Percentiles rank a stretch among this genome's conserved stretches.
Evolutionary conservation across 2,113 vertebrate genomes (phyloP).

Genomic region (Galbula dea): DNA sequence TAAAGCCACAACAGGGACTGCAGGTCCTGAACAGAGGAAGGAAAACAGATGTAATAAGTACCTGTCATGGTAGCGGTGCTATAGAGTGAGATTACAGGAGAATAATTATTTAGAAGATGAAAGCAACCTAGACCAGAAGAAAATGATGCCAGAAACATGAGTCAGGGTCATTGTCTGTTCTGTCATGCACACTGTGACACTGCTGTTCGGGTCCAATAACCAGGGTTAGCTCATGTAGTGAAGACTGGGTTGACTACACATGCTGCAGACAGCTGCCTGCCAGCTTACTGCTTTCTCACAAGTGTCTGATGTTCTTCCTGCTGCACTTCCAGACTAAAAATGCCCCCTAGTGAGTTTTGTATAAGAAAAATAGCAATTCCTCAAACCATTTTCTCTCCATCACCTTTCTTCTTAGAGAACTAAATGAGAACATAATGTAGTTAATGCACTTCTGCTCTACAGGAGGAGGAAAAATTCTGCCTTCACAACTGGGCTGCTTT

Average conservation of each 20-base stretch:
- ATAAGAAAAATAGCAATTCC: accelerated
- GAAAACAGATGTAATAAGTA: slow-evolving; percentile 3
- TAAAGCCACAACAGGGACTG: not conserved
- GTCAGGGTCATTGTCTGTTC: not conserved
- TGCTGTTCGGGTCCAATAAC: not conserved
- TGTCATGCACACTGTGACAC: not conserved
- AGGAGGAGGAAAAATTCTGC: not conserved
- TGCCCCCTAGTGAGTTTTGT: not conserved
- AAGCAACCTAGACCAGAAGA: not conserved
- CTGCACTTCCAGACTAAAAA: not conserved
- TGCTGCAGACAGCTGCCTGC: not conserved
- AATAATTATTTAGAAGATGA: not conserved
- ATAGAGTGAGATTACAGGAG: not conserved
- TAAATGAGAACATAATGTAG: not conserved
- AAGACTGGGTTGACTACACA: not conserved
- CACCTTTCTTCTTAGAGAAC: not conserved
- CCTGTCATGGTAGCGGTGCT: not conserved
- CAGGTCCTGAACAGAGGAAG: not conserved
- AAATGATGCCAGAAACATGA: not conserved
- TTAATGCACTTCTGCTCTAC: not conserved
- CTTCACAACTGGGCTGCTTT: not conserved
- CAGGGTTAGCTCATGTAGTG: not conserved
- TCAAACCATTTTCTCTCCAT: not conserved
- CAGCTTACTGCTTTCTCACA: not conserved
- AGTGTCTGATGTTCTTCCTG: not conserved